Percentiles rank a stretch among this genome's conserved stretches.
Evolutionary conservation across 2,797 vertebrate genomes (phyloP).

Genomic region (Neosalanx taihuensis): DNA sequence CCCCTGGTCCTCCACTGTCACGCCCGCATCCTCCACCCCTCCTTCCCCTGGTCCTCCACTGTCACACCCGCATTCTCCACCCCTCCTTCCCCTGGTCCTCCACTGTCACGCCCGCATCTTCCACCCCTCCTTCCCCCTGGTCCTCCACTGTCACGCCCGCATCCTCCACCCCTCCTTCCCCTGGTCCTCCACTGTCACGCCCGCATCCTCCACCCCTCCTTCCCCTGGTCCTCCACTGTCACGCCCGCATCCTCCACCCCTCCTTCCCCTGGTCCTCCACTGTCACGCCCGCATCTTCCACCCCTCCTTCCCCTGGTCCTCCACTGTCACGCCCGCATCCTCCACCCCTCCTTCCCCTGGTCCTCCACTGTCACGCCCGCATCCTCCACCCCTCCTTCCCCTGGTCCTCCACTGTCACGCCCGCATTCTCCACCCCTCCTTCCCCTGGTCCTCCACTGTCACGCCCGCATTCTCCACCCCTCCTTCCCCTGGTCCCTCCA

Average conservation of each 20-base stretch:
- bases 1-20: not conserved
- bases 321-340: slow-evolving; percentile 9
- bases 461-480: not conserved
- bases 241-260: too few relatives aligned
- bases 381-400: not conserved
- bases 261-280: not conserved
- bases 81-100: not conserved
- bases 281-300: slow-evolving; percentile 17
- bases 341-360: slow-evolving; percentile 12
- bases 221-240: not conserved
- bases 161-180: not conserved
- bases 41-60: slow-evolving; percentile 11
- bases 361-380: not conserved
- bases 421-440: not conserved
- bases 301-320: slow-evolving; percentile 20
- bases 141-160: not conserved
- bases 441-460: not conserved
- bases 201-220: not conserved
- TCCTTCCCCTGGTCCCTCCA: not conserved
- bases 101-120: too few relatives aligned
- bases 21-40: slow-evolving; percentile 15
- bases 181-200: not conserved
- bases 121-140: not conserved
- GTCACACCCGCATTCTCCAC: slow-evolving; percentile 24
- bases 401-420: not conserved